Percentiles rank a stretch among this genome's conserved stretches.
Evolutionary conservation across 2,888 invertebrate genomes (phyloP).

Genomic region (Leucoma salicis): DNA sequence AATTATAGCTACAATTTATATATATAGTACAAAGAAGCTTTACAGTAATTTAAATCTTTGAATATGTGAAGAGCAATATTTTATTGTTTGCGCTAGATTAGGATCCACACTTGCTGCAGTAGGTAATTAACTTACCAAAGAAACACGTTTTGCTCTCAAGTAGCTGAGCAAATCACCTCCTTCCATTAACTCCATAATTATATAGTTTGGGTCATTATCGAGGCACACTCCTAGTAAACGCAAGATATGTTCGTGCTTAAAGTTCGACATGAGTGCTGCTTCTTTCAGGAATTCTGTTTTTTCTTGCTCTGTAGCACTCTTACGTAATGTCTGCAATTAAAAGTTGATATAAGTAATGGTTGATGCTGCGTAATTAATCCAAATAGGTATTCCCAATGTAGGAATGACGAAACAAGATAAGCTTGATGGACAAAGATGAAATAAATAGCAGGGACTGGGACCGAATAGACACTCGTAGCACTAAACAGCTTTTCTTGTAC

Average conservation of each 20-base stretch:
- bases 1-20: too few relatives aligned
- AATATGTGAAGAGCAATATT: background rate
- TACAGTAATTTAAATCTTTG: too few relatives aligned
- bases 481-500: too few relatives aligned
- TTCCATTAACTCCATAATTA: conserved; percentile 99
- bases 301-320: conserved; percentile 94
- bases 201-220: conserved; percentile 95
- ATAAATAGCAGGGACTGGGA: too few relatives aligned
- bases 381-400: background rate
- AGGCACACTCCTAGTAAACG: conserved; percentile 96
- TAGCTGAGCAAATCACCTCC: conserved; percentile 97
- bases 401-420: too few relatives aligned
- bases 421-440: too few relatives aligned
- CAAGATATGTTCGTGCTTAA: conserved; percentile 97
- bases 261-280: conserved; percentile 98
- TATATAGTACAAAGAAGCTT: too few relatives aligned
- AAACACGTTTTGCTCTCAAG: conserved; percentile 90
- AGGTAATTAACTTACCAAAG: conserved; percentile 76
- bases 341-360: background rate
- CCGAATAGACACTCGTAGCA: too few relatives aligned
- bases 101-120: too few relatives aligned
- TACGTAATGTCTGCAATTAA: conserved; percentile 88
- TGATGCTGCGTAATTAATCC: background rate
- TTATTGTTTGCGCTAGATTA: too few relatives aligned
- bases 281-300: conserved; percentile 97